A percentile compares a stretch with the other conserved stretches of the same genome.
These are phyloP conservation scores for Yoshiicerus persimilis DNA, from an alignment of 1,140 invertebrate species.

Conservation along the genomic window DNA sequence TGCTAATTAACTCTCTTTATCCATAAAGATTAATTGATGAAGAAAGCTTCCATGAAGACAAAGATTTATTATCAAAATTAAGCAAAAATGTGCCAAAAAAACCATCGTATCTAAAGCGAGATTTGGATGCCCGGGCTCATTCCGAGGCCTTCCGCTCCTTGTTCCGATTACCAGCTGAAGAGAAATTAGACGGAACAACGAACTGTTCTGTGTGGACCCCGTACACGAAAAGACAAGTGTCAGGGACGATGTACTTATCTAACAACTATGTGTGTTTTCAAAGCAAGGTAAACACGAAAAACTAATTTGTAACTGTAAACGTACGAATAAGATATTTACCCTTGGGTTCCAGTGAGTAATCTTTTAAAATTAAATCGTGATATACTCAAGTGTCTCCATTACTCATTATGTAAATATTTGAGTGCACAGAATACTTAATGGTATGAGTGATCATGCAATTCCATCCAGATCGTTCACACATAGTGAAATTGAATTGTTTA, in stretches of 20 bases:
- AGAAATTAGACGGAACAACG: constrained; percentile 88
- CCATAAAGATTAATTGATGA: constrained; percentile 75
- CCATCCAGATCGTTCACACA: not conserved
- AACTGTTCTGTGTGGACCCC: constrained; percentile 92
- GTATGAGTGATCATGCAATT: not conserved
- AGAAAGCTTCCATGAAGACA: constrained; percentile 81
- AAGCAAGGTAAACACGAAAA: constrained; percentile 69
- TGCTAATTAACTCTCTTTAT: not conserved
- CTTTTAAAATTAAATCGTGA: too few species aligned
- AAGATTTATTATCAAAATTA: constrained; percentile 75
- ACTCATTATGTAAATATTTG: not conserved
- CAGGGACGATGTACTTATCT: constrained; percentile 89
- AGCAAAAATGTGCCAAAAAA: constrained; percentile 84
- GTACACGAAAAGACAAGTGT: constrained; percentile 86
- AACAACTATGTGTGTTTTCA: constrained; percentile 95
- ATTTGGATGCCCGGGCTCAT: constrained; percentile 89
- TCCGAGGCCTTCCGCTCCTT: constrained; percentile 78
- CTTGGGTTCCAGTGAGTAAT: too few species aligned
- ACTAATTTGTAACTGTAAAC: not conserved
- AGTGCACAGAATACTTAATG: too few species aligned
- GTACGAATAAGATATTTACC: not conserved
- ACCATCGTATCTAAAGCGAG: constrained; percentile 84
- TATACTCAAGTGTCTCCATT: too few species aligned
- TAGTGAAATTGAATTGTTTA: not conserved
- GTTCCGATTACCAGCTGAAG: constrained; percentile 80